Base-by-base conservation (phyloP, 2,113 vertebrate genomes). In the Piaya cayana region DNA sequence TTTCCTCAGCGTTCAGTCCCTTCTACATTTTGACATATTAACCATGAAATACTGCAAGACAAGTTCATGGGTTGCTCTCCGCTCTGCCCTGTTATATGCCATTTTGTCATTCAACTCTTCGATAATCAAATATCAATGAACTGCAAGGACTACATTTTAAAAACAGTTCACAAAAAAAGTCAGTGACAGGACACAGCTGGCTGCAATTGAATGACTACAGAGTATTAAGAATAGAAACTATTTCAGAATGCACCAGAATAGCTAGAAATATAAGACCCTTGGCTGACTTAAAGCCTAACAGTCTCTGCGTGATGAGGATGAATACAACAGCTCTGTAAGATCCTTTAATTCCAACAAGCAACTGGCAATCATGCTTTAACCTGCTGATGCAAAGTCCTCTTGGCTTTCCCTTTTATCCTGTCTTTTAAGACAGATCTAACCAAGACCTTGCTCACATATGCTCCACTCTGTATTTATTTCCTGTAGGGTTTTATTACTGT, bases 391-490 rank as follows among this genome's bases (percentile, higher is more conserved):
- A 34, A 62, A 77, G 45, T 58, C 25, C 18, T 71, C 59, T 29
- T 83, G 86, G 78, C 55, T 84, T 80, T 92, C 86, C 74, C 84
- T 95, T 96, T 93, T 76, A 94, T 94, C 75, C 67, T 63, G 45
- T 32, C 59, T 86, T 95, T 86, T 86, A 70, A 62, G 15, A 77
- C 34, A 82, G 80, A 87, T 88, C 78, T 89, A 63, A 77, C 68
- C 50, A 90, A 86, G 93, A 90, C 83, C 92, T 95, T 92, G 86
- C 71, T 95, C 91, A 52, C 94, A 97, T 43, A 96, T 95, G 95
- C 67, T 82, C 25, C 76, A 36, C 74, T 88, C 53, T 0, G 4
- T 83, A 59, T 62, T 50, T 90, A 93, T 92, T 96, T 96, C 84
- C 93, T 70, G 63, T 68, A 84, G 45, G 67, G 59, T 91, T 94